A percentile compares a stretch with the other conserved stretches of the same genome.
Evolutionary conservation across 1,140 invertebrate genomes (phyloP).

Genomic region (Drosophila sp.): DNA sequence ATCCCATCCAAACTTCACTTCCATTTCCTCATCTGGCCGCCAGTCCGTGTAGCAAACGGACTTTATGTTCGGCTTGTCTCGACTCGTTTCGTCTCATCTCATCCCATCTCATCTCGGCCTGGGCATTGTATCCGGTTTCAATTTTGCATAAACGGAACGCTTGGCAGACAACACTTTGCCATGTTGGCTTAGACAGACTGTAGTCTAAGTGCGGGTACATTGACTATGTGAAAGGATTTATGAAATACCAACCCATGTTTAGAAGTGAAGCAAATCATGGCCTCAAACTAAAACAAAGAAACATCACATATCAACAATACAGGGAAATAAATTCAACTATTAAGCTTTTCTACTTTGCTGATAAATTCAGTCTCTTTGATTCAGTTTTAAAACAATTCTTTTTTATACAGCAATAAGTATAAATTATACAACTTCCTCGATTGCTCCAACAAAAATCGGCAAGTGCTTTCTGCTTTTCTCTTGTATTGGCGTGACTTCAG

Average conservation of each 20-base stretch:
- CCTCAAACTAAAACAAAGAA: no score
- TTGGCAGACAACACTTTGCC: constrained; percentile 59
- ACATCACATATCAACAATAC: no score
- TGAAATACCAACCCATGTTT: neutral
- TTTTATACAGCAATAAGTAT: no score
- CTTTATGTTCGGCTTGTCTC: neutral
- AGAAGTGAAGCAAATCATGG: no score
- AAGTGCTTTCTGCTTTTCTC: neutral
- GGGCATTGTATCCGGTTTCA: constrained; percentile 61
- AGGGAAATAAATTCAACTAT: no score
- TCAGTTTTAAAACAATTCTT: no score
- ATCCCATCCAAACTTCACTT: neutral
- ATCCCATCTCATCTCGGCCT: neutral
- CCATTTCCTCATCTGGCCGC: neutral
- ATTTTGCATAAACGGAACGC: constrained; percentile 65
- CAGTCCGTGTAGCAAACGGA: constrained; percentile 4
- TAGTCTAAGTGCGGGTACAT: neutral
- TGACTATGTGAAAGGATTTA: neutral
- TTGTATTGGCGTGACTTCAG: constrained; percentile 2
- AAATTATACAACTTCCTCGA: no score
- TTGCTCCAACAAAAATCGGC: no score
- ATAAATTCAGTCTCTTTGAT: no score
- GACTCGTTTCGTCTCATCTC: neutral
- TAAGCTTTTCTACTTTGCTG: no score
- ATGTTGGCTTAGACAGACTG: constrained; percentile 43